Conservation (phyloP, 2,888 invertebrate genomes). For the Agrochola lota region DNA sequence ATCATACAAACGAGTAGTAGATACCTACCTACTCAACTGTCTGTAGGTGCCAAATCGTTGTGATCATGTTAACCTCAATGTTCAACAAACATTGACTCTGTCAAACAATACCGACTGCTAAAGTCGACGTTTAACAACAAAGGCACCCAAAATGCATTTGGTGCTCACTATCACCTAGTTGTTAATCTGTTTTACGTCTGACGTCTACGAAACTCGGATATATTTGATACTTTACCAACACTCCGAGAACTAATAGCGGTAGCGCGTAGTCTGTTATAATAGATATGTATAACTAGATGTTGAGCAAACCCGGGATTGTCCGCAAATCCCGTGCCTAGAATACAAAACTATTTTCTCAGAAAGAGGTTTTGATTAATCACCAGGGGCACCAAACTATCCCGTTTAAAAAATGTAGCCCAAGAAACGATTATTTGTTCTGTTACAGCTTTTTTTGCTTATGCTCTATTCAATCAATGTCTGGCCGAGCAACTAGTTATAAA, state of each 20-base stretch:
- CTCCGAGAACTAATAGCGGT: conserved; percentile 21
- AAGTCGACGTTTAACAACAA: conserved; percentile 36
- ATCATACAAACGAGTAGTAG: background rate
- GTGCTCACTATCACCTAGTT: conserved; percentile 23
- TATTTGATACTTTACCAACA: conserved; percentile 42
- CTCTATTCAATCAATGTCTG: conserved; percentile 22
- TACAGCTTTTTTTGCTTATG: conserved; percentile 10
- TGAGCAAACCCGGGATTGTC: conserved; percentile 14
- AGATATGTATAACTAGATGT: conserved; percentile 1
- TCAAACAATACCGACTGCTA: conserved; percentile 32
- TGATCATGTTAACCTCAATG: conserved; percentile 25
- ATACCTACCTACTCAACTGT: background rate
- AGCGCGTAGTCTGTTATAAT: conserved; percentile 2
- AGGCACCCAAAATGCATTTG: conserved; percentile 34
- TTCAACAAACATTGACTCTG: conserved; percentile 17
- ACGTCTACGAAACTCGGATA: conserved; percentile 20
- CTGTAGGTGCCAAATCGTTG: conserved; percentile 15
- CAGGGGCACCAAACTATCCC: background rate
- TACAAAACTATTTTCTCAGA: conserved; percentile 23
- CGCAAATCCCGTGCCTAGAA: conserved; percentile 23
- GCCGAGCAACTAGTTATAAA: background rate
- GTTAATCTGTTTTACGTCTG: conserved; percentile 32
- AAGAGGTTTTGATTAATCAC: conserved; percentile 48
- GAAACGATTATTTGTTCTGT: conserved; percentile 3
- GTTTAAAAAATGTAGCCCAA: conserved; percentile 31